These are phyloP conservation scores for Bovichtus diacanthus DNA, from an alignment of 2,797 vertebrate species.

Conservation along the genomic window DNA sequence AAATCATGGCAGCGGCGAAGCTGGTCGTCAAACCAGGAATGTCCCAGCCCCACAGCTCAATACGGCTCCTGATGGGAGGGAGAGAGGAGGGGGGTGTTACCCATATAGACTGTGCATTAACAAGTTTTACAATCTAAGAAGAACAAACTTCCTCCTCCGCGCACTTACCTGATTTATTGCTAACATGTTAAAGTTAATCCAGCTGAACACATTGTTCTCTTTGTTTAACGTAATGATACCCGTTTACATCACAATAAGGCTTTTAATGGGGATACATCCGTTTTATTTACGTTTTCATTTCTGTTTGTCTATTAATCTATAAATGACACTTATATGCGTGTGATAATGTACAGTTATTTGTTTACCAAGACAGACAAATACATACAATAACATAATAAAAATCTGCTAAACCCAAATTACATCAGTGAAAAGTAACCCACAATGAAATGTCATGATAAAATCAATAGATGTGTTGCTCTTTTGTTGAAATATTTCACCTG, in stretches of 20 bases:
- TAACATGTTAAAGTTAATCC: not conserved
- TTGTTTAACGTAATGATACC: not conserved
- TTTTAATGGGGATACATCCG: not conserved
- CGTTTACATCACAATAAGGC: not conserved
- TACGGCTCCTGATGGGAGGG: slow-evolving; percentile 61
- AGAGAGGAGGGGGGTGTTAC: slow-evolving; percentile 43
- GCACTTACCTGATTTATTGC: slow-evolving; percentile 10
- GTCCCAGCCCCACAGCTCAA: slow-evolving; percentile 82
- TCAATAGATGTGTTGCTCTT: not conserved
- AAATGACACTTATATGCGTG: not conserved
- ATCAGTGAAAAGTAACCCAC: not conserved
- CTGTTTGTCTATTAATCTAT: not conserved
- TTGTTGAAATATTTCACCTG: not conserved
- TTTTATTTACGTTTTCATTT: not conserved
- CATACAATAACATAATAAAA: not conserved
- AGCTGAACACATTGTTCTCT: not conserved
- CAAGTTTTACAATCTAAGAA: slow-evolving; percentile 71
- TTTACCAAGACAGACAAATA: not conserved
- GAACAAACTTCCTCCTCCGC: slow-evolving; percentile 38
- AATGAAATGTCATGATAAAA: not conserved
- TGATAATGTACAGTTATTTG: no score
- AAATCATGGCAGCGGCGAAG: slow-evolving; percentile 81
- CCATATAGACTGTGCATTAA: slow-evolving; percentile 66
- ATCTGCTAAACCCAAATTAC: not conserved
- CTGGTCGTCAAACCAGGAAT: slow-evolving; percentile 85